A percentile compares a stretch with the other conserved stretches of the same genome.
Evolutionary conservation across 2,797 vertebrate genomes (phyloP).

Genomic region (Propithecus deckenii): DNA sequence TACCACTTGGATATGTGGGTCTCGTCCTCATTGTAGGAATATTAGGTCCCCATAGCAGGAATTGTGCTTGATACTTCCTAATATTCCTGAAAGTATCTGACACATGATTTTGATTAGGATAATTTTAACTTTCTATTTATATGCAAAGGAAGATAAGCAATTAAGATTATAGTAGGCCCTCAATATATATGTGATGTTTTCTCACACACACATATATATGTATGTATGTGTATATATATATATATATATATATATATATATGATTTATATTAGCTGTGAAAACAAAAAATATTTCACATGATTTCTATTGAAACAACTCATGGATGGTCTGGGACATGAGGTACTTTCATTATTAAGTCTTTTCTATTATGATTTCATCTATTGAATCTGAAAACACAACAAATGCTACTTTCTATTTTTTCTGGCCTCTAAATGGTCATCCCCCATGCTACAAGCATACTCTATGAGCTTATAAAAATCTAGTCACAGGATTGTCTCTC

Average conservation of each 20-base stretch:
- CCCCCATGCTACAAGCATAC: not conserved
- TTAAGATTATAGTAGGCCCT: not conserved
- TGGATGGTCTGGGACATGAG: not conserved
- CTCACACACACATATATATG: not conserved
- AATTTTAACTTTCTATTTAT: slow-evolving; percentile 19
- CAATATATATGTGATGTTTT: not conserved
- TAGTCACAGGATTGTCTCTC: not conserved
- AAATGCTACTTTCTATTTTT: not conserved
- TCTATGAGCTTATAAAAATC: not conserved
- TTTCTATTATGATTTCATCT: slow-evolving; percentile 1
- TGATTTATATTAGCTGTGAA: not conserved
- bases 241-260: too few relatives aligned
- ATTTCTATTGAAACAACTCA: not conserved
- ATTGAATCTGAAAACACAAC: not conserved
- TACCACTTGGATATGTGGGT: not conserved
- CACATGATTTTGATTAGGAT: not conserved
- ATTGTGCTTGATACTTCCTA: not conserved
- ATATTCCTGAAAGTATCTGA: not conserved
- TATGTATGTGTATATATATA: not conserved
- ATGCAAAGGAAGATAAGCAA: not conserved
- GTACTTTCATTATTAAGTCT: not conserved
- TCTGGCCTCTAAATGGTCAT: not conserved
- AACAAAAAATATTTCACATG: not conserved
- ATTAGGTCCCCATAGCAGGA: not conserved
- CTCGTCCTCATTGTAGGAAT: not conserved